Base-by-base conservation (phyloP, 2,888 invertebrate species). In the Leptinotarsa tumamoca region DNA sequence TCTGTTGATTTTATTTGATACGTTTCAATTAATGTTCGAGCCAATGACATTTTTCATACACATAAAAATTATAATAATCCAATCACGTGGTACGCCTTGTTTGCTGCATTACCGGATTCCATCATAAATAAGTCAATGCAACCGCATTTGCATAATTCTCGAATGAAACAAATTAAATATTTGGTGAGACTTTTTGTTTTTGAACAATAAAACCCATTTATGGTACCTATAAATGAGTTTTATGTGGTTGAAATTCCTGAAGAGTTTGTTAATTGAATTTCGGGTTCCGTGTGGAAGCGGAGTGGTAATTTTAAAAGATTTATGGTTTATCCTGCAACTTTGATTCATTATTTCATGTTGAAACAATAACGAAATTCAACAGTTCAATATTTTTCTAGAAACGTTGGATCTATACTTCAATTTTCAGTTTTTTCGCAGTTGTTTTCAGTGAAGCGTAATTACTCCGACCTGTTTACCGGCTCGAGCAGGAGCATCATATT, bases 101-200 rank as follows among this genome's bases (percentile, higher is more conserved):
- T 33, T 3, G 3, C 10, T 58, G 23, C 21, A 15, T 23, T 4
- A 21, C 13, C 23, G 23, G 17, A 61, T 50, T 58, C 27, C 18
- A 68, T 58, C 54, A 61, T 73, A 68, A 73, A 73, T 27, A 58
- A 23, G 68, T 58, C 73, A 68, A 50, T 73, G 21, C 18, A 67
- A 18, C 43, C 23, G 0, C 15, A 73, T 73, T 73, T 68, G 14
- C 68, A 73, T 73, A 73, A 73, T 68, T 73, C 61, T 67, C 63
- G 15, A 68, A 68, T 68, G 68, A 68, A 73, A 68, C 27, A 50
- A 73, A 68, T 73, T 73, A 49, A 56, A 63, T 43, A 63, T 63
- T 63, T 63, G 27, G n/a, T 17, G 63, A 63, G 63, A 63, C 33
- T n/a, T 33, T 33, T 33, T n/a, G 4, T 33, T 33, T 63, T 43